phyloP scores from a whole-genome alignment of 2,113 vertebrate genomes.

The Actinemys pallida region DNA sequence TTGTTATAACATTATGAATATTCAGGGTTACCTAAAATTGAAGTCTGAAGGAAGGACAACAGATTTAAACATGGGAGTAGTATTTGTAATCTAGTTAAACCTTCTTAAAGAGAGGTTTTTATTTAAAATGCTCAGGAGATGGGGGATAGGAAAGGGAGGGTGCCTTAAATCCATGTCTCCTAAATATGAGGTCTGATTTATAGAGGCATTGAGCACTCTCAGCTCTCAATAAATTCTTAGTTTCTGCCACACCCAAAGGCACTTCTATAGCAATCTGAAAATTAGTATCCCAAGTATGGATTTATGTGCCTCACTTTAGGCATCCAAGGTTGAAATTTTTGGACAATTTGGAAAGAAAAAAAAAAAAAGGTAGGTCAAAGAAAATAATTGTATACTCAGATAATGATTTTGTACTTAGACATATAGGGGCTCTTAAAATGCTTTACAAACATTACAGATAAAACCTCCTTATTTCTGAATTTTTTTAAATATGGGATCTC shows the following conservation, averaged over 20 bases:
- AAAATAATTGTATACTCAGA: not conserved
- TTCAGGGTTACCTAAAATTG: not conserved
- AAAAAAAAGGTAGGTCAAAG: not conserved
- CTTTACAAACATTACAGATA: not conserved
- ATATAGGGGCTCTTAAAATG: not conserved
- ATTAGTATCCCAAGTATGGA: not conserved
- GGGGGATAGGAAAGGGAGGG: not conserved
- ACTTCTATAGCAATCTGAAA: not conserved
- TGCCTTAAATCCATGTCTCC: not conserved
- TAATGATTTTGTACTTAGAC: not conserved
- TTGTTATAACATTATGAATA: not conserved
- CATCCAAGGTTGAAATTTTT: not conserved
- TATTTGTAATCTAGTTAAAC: not conserved
- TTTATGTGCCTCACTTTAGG: not conserved
- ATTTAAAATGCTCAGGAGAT: not conserved
- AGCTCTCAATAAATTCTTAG: not conserved
- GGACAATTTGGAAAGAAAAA: not conserved
- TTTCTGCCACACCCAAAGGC: not conserved
- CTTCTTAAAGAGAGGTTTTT: not conserved
- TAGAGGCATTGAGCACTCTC: not conserved
- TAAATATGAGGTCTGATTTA: not conserved
- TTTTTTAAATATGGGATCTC: not conserved
- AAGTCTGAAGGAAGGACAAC: not conserved
- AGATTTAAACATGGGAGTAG: not conserved
- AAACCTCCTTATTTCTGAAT: not conserved